A percentile compares a stretch with the other conserved stretches of the same genome.
Conservation (phyloP, 1,140 invertebrate genomes). For the Acyrthosiphon pisum region DNA sequence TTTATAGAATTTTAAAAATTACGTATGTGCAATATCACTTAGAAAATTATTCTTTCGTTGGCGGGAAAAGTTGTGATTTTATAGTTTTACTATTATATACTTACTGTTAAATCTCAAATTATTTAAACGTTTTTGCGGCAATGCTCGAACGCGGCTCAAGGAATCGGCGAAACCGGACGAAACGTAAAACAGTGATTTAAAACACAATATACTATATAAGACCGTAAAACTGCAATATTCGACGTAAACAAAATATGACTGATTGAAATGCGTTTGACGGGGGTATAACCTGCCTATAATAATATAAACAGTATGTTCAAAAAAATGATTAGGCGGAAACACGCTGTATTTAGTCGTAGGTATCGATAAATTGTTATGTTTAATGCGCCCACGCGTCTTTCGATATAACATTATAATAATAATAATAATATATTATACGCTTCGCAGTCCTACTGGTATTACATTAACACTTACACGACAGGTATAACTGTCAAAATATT, state of each 20-base stretch:
- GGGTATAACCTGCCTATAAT: neutral
- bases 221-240: neutral
- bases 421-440: neutral
- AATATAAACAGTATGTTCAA: neutral
- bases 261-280: neutral
- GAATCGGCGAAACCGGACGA: neutral
- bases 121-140: neutral
- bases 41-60: neutral
- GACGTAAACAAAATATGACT: neutral
- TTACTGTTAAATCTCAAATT: neutral
- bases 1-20: neutral
- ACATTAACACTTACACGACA: neutral
- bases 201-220: neutral
- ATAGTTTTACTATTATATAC: neutral
- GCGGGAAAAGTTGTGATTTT: neutral
- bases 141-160: neutral
- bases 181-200: neutral
- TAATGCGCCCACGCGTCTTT: neutral
- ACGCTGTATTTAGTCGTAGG: neutral
- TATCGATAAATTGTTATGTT: neutral
- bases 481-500: slow-evolving; percentile 33
- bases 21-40: neutral
- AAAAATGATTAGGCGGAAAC: neutral
- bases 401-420: neutral
- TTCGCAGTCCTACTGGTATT: neutral